Evolutionary conservation across 2,113 vertebrate genomes (phyloP), one percentile per base, ranked within the genome.

Genomic region (Lampris megalopsis): DNA sequence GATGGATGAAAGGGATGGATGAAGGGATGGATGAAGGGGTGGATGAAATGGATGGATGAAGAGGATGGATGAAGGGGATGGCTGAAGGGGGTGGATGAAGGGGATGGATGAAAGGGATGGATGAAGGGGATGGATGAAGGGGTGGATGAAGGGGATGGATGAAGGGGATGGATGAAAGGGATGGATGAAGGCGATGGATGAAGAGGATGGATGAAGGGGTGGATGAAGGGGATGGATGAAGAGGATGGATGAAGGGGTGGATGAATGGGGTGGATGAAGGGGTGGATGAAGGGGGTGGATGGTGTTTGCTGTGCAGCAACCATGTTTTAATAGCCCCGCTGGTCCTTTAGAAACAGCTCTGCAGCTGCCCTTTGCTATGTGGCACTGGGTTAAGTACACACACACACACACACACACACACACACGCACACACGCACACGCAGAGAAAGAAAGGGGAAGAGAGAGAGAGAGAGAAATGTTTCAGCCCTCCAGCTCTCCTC

Each of bases 341-440:
- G 58, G 10, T 59, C 35, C 83, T 83, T 88, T 81, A 85, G 78
- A 89, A 89, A 87, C 77, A 61, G 74, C 73, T 83, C 79, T 91
- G 89, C 92, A 92, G 92, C 90, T 92, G 93, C 83, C 89, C 88
- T 63, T 63, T 88, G 64, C 64, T 77, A 60, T 73, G 77, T 86
- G 79, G 81, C 84, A 89, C 74, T 81, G 71, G 82, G 84, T 88
- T 86, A 89, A 86, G 57, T 58, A 54, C 59, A 63, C 70, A 63
- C 8, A 70, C 54, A 63, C 49, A 63, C 58, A 52, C 10, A 52
- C 40, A 73, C 60, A 64, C 71, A 77, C 63, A 77, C 58, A 82
- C 48, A 63, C 64, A 68, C 74, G 38, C 71, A 56, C 24, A 24
- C 24, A 24, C 24, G 24, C 24, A 24, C 24, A 24, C 24, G 24